Conservation (phyloP, 2,113 vertebrate genomes). For the Pedionomus torquatus region DNA sequence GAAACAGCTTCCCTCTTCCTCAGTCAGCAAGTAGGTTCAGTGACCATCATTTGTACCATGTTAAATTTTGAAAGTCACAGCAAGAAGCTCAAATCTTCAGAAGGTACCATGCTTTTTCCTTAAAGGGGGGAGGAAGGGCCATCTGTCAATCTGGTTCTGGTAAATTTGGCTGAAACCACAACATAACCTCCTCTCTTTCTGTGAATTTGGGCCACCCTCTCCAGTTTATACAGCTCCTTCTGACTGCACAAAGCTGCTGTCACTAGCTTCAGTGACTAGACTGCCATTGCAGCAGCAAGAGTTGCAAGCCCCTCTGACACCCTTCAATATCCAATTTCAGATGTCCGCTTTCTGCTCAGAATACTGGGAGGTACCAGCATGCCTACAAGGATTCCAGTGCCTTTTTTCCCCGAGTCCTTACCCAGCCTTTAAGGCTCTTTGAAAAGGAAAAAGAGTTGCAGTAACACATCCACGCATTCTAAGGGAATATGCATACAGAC, state of each 20-base stretch:
- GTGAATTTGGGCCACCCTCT: neutral
- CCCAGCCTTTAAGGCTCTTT: neutral
- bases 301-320: neutral
- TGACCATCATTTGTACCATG: neutral
- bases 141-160: no score
- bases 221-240: neutral
- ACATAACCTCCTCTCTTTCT: accelerated
- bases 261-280: neutral
- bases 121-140: no score
- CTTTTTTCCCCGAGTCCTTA: neutral
- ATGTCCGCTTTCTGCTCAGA: neutral
- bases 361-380: neutral
- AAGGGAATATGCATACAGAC: neutral
- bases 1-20: neutral
- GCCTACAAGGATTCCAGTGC: neutral
- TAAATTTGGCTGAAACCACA: no score
- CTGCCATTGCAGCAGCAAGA: neutral
- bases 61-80: neutral
- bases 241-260: neutral
- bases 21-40: neutral
- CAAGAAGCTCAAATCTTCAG: neutral
- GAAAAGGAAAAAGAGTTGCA: neutral
- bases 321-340: neutral
- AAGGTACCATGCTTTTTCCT: neutral
- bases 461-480: neutral